Percentiles rank a stretch among this genome's conserved stretches.
These are phyloP conservation scores for Galaxea fascicularis DNA, from an alignment of 92 coral and sea anemone genomes.

Conservation along the genomic window DNA sequence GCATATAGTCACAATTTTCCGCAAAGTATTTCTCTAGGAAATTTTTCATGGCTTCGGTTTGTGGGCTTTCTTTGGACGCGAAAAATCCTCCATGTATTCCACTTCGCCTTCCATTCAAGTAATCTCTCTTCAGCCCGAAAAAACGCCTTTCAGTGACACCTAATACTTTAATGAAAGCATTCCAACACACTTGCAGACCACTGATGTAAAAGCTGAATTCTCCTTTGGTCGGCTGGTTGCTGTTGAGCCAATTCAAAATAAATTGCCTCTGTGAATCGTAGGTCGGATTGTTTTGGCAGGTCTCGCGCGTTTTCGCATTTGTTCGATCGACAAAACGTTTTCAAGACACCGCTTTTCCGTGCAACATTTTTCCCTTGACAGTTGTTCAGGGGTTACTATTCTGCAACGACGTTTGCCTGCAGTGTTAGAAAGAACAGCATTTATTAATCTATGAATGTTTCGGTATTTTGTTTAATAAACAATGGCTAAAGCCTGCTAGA, in stretches of 20 bases:
- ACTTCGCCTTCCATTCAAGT: constrained; percentile 37
- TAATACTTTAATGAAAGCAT: constrained; percentile 57
- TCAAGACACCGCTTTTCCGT: background rate
- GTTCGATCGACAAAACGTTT: constrained; percentile 6
- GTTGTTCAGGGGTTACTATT: background rate
- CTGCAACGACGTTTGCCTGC: background rate
- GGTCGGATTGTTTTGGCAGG: constrained; percentile 32
- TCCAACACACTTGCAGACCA: constrained; percentile 56
- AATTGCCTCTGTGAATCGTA: constrained; percentile 54
- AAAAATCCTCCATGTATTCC: constrained; percentile 55
- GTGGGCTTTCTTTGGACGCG: background rate
- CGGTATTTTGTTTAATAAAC: too few relatives aligned
- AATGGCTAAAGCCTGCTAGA: too few relatives aligned
- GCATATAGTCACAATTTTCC: constrained; percentile 73
- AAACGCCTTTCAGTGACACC: constrained; percentile 66
- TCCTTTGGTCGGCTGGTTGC: constrained; percentile 48
- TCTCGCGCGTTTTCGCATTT: constrained; percentile 37
- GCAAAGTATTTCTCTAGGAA: constrained; percentile 64
- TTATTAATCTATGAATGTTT: too few relatives aligned
- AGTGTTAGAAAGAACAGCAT: background rate
- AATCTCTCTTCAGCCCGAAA: constrained; percentile 62
- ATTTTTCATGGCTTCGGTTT: constrained; percentile 31
- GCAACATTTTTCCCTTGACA: constrained; percentile 37
- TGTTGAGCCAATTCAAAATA: constrained; percentile 66
- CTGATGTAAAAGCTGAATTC: constrained; percentile 47